Evolutionary conservation across 2,113 vertebrate genomes (phyloP).

Genomic region (Trogon melanurus): DNA sequence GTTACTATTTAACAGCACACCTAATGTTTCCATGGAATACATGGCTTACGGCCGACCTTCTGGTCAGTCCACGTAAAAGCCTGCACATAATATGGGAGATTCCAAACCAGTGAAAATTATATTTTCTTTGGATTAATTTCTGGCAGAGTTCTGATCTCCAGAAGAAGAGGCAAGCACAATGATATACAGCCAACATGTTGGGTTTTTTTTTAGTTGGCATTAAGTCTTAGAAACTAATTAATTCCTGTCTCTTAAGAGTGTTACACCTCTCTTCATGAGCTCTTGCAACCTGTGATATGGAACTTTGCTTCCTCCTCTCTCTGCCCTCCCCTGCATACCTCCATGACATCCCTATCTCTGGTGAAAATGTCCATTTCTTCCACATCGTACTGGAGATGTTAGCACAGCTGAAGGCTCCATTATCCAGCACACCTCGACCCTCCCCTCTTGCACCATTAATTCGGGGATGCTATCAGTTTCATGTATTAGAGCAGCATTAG

Average conservation of each 20-base stretch:
- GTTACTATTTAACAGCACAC: not conserved
- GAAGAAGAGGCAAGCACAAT: not conserved
- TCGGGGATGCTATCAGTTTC: not conserved
- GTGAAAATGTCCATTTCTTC: not conserved
- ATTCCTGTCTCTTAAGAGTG: not conserved
- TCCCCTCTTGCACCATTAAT: not conserved
- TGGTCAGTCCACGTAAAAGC: not conserved
- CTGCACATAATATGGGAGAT: fast-evolving
- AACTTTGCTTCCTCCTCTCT: not conserved
- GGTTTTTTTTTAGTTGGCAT: not conserved
- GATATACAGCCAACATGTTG: not conserved
- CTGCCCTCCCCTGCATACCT: not conserved
- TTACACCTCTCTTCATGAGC: not conserved
- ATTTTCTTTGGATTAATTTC: not conserved
- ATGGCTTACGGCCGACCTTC: not conserved
- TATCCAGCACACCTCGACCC: fast-evolving
- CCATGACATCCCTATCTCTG: not conserved
- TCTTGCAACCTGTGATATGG: not conserved
- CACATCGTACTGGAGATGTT: not conserved
- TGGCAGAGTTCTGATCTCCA: not conserved
- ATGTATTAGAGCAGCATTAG: no score
- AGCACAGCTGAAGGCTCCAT: not conserved
- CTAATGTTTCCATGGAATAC: not conserved
- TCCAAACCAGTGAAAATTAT: not conserved
- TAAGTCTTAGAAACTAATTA: not conserved